Evolutionary conservation across 2,797 vertebrate species (phyloP), one percentile per base, ranked within the genome.

Genomic region (Coregonus sp.): DNA sequence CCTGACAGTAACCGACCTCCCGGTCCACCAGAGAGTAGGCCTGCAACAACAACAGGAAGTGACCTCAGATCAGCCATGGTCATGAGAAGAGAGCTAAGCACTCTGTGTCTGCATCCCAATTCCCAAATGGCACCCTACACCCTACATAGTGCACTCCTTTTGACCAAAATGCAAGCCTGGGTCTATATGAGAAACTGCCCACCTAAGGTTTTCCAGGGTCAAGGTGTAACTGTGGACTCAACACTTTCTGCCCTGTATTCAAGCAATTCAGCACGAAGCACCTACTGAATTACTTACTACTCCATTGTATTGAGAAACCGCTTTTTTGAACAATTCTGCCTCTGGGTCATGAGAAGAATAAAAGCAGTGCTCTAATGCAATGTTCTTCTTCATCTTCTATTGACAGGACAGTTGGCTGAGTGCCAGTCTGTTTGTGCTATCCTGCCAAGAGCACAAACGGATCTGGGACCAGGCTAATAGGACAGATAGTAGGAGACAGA

Each of bases 21-120:
- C 98, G 95, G 90, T 99, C 98, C 87, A 99, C 97, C 93, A 99
- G 93, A 80, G 98, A 99, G 90, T 99, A 99, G 0, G 98, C 98
- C 98, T 99, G 82, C 63, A 82, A 92, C 74, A 80, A 77, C 77
- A 88, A 89, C 76, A 77, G 84, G 65, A 47, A 81, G 74, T 70
- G 16, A 81, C 56, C 67, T 35, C 20, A 3, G 20, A 63, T 63
- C 59, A 12, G 40, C 40, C 9, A 47, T 68, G 29, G 50, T 67
- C 25, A 54, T 16, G 79, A 18, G 25, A 75, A 40, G n/a, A 81
- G 7, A 71, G 54, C 61, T 20, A 25, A 25, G 20, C 20, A 9
- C 20, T 63, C 59, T 3, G 20, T 1, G 20, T 2, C 0, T 63
- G 59, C 9, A 56, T 63, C 20, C 59, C 59, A 63, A 29, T n/a